Evolutionary conservation across 2,797 vertebrate genomes (phyloP), one percentile per base, ranked within the genome.

Genomic region (Tangara arthus): DNA sequence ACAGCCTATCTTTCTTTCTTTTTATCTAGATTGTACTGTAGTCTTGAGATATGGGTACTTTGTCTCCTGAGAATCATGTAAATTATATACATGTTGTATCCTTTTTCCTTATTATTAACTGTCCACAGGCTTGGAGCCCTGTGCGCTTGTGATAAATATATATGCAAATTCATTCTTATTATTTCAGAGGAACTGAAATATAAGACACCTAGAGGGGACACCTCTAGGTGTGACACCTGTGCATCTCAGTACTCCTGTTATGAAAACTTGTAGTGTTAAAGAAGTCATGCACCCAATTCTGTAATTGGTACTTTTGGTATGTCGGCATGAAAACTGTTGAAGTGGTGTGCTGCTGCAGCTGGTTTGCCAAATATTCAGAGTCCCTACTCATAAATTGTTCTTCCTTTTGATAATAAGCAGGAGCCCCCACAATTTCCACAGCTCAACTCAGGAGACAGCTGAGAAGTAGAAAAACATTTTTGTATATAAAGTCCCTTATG

Each of bases 381-480:
- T 60, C 64, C 11, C n/a, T 69, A 12, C 12, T 73, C 56, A 15
- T 71, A 89, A 93, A 70, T 59, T 56, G 27, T 83, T 89, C 42
- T 81, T 75, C 28, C 28, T 52, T 88, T 85, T 64, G 57, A 50
- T 80, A 90, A 61, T 75, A 75, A 35, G 26, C 70, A 71, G 53
- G 53, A 78, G 46, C 34, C 55, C 24, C 59, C 28, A 76, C 42
- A 71, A 5, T 91, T 92, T 88, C 77, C 57, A 88, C 42, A 91
- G 32, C 55, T 91, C 42, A 61, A 26, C 56, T 92, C 59, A 37
- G 63, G 46, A 92, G 81, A 85, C 39, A 82, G 64, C 60, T 87
- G 78, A 94, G 77, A 83, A 76, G 53, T 30, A 68, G 59, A 87
- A 95, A 77, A 83, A 57, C 17, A n/a, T 78, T 94, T 93, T 64